Evolutionary conservation across 2,888 invertebrate genomes (phyloP).

Genomic region (Lordiphosa fenestrarum): DNA sequence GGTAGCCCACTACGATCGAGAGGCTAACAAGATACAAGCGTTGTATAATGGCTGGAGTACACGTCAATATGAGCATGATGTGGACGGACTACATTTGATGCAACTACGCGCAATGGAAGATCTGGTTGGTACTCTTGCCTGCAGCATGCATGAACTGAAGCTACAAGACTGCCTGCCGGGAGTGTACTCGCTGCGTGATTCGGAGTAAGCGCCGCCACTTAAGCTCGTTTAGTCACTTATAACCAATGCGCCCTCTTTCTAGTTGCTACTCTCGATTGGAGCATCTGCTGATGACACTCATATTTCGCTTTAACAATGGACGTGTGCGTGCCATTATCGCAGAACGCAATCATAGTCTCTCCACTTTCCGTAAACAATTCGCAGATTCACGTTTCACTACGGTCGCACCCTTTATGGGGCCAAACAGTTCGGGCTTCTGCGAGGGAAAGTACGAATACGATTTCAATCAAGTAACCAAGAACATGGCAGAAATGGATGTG

Average conservation of each 20-base stretch:
- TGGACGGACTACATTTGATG: constrained; percentile 16
- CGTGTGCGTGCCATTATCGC: constrained; percentile 19
- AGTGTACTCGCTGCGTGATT: not conserved
- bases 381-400: not conserved
- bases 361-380: not conserved
- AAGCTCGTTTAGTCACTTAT: not conserved
- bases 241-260: not conserved
- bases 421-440: too few relatives aligned
- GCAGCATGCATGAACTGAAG: not conserved
- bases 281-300: constrained; percentile 10
- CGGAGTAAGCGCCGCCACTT: not conserved
- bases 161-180: constrained; percentile 8
- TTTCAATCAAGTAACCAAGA: too few relatives aligned
- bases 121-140: constrained; percentile 13
- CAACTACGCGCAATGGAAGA: constrained; percentile 23
- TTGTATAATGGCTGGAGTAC: constrained; percentile 23
- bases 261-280: not conserved
- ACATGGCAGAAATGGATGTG: too few relatives aligned
- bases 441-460: too few relatives aligned
- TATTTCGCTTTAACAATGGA: constrained; percentile 23
- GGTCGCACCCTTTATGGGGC: constrained; percentile 6
- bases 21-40: constrained; percentile 13
- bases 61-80: constrained; percentile 20
- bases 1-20: not conserved
- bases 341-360: not conserved